phyloP scores from a whole-genome alignment of 2,113 vertebrate species.

The Salminus brasiliensis region DNA sequence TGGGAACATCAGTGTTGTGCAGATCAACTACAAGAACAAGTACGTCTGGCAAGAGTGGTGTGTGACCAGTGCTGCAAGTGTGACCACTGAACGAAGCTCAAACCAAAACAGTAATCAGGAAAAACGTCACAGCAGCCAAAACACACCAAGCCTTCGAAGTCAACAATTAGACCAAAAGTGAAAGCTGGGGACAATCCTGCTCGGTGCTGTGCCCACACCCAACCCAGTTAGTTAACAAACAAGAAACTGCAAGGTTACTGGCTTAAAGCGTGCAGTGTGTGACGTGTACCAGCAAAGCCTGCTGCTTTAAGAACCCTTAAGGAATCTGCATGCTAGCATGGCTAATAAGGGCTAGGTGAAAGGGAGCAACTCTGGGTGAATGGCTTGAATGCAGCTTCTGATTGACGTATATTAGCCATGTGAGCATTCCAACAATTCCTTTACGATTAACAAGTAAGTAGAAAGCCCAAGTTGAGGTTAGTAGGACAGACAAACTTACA shows the following conservation, averaged over 20 bases:
- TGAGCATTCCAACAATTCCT: conserved; percentile 8
- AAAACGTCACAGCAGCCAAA: not conserved
- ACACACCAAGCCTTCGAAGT: not conserved
- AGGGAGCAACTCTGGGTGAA: no score
- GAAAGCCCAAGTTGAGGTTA: conserved; percentile 8
- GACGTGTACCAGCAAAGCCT: not conserved
- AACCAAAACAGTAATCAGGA: not conserved
- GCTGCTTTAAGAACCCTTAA: not conserved
- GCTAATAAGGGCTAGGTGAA: not conserved
- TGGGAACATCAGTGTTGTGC: no score
- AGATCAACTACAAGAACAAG: no score
- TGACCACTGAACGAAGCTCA: not conserved
- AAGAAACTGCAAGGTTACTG: no score
- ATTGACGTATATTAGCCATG: conserved; percentile 8
- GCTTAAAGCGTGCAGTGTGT: not conserved
- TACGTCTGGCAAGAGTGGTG: not conserved
- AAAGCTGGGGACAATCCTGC: not conserved
- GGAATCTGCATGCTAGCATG: not conserved
- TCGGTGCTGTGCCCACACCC: not conserved
- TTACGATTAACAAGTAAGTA: not conserved
- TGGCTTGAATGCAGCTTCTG: not conserved
- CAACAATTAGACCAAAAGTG: not conserved
- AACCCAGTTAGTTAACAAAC: not conserved
- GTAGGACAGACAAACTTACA: not conserved
- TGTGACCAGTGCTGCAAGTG: not conserved